Evolutionary conservation across 2,113 vertebrate species (phyloP).

Genomic region (Hypanus sabinus): DNA sequence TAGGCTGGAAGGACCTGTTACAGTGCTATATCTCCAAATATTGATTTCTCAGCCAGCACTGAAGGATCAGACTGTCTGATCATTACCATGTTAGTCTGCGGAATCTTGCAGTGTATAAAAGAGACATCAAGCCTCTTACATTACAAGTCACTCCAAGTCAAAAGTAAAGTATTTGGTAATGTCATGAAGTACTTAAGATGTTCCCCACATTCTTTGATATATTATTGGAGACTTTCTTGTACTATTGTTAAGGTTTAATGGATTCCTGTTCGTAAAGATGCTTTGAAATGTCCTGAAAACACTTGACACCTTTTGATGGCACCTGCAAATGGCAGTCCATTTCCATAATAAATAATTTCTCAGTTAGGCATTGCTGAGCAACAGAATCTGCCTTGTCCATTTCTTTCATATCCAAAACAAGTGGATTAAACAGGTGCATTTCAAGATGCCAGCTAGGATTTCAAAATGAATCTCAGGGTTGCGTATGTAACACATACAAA

Average conservation of each 20-base stretch:
- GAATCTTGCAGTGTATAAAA: neutral
- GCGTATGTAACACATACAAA: too few species aligned
- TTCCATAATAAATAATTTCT: neutral
- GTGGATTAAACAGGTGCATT: neutral
- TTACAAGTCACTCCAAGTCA: neutral
- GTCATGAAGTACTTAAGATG: neutral
- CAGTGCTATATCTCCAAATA: too few species aligned
- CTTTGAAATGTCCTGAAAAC: neutral
- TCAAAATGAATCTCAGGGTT: too few species aligned
- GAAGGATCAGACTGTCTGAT: neutral
- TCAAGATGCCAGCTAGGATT: neutral
- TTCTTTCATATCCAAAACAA: neutral
- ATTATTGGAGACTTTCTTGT: neutral
- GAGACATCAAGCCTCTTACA: neutral
- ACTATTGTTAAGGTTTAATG: neutral
- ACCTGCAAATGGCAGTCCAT: neutral
- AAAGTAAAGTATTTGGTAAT: neutral
- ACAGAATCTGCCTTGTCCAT: neutral
- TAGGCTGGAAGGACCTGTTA: too few species aligned
- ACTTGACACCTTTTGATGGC: neutral
- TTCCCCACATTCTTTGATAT: neutral
- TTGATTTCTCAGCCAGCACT: neutral
- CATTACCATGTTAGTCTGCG: neutral
- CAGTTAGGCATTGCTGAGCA: neutral
- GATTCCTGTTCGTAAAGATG: neutral